phyloP scores from a whole-genome alignment of 2,888 invertebrate species.

The Xanthia togata region DNA sequence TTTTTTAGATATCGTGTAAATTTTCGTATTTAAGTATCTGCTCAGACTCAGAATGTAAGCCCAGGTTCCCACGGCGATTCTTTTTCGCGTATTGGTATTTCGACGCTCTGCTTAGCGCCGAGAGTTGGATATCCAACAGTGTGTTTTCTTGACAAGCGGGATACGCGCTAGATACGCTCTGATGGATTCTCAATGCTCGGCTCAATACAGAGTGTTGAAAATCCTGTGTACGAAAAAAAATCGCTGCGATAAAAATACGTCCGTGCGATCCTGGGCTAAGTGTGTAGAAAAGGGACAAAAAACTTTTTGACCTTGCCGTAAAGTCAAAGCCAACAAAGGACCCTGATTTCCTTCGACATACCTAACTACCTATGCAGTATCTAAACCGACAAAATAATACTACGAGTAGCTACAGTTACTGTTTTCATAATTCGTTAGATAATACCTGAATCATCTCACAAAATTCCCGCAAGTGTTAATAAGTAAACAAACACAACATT shows the following conservation, averaged over 20 bases:
- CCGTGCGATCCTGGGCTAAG: too few species aligned
- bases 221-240: too few species aligned
- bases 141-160: too few species aligned
- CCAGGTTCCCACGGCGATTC: too few species aligned
- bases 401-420: not conserved
- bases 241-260: too few species aligned
- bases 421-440: not conserved
- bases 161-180: too few species aligned
- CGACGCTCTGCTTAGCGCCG: too few species aligned
- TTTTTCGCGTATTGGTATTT: too few species aligned
- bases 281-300: not conserved
- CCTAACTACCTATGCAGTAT: not conserved
- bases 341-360: not conserved
- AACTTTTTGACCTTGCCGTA: not conserved
- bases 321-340: not conserved
- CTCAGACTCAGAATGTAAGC: not conserved
- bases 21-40: not conserved
- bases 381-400: not conserved
- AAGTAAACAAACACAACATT: not conserved
- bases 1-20: not conserved
- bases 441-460: conserved; percentile 8
- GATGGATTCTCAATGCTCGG: too few species aligned
- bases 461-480: conserved; percentile 18
- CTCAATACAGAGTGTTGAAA: too few species aligned
- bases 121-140: too few species aligned